A percentile compares a stretch with the other conserved stretches of the same genome.
Evolutionary conservation across 2,113 vertebrate species (phyloP).

Genomic region (Megaleporinus macrocephalus): DNA sequence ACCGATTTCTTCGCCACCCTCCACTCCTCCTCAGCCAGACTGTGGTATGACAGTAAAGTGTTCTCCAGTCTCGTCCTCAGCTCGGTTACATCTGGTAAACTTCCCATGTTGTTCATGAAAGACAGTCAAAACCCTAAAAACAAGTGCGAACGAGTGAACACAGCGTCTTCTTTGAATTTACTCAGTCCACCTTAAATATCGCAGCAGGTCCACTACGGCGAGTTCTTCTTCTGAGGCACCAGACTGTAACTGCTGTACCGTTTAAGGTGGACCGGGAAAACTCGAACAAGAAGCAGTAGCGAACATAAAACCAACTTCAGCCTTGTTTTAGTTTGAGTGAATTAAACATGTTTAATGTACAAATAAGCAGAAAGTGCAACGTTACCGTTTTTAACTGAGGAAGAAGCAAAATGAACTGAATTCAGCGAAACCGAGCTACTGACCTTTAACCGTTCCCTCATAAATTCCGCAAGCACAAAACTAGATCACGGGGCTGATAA

Average conservation of each 20-base stretch:
- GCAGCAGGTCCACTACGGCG: too few species aligned
- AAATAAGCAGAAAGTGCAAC: too few species aligned
- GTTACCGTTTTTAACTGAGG: too few species aligned
- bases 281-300: too few species aligned
- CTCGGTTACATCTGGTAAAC: slow-evolving; percentile 12
- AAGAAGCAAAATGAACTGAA: neutral
- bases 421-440: neutral
- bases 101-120: slow-evolving; percentile 36
- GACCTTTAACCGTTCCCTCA: neutral
- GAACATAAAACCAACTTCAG: too few species aligned
- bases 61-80: slow-evolving; percentile 37
- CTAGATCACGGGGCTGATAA: neutral
- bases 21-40: slow-evolving; percentile 43
- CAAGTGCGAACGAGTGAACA: neutral
- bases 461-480: neutral
- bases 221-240: too few species aligned
- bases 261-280: too few species aligned
- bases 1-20: slow-evolving; percentile 48
- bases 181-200: too few species aligned
- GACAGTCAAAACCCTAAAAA: neutral
- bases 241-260: too few species aligned
- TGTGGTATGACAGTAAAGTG: slow-evolving; percentile 45
- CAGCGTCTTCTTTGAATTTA: too few species aligned
- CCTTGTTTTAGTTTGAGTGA: too few species aligned
- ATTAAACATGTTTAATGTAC: too few species aligned